These are phyloP conservation scores for Meriones unguiculatus DNA, from an alignment of 2,113 vertebrate genomes.

Conservation along the genomic window DNA sequence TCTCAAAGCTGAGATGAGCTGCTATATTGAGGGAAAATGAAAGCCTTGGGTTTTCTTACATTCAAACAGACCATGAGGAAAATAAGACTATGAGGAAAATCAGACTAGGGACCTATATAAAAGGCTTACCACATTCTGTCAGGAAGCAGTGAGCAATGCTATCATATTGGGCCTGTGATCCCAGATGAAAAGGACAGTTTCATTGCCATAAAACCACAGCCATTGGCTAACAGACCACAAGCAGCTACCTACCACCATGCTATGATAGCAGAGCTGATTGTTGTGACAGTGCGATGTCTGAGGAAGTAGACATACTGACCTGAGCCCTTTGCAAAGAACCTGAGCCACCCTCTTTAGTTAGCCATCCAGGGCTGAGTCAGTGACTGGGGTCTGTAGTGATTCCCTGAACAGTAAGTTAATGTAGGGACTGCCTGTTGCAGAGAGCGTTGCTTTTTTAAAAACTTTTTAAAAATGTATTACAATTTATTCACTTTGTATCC, in stretches of 20 bases:
- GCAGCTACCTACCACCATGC: neutral
- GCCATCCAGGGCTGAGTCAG: too few species aligned
- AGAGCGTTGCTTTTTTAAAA: neutral
- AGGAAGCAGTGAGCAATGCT: too few species aligned
- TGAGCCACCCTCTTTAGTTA: too few species aligned
- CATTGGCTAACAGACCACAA: fast-evolving
- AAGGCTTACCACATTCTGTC: neutral
- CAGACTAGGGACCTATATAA: fast-evolving
- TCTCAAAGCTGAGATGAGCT: neutral
- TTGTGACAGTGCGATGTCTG: too few species aligned
- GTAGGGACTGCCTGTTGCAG: neutral
- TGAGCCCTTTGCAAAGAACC: neutral
- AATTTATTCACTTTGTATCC: too few species aligned
- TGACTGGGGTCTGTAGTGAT: neutral
- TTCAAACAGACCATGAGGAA: neutral
- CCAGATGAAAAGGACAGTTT: too few species aligned
- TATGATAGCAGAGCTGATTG: fast-evolving
- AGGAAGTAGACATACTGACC: too few species aligned
- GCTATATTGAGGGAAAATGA: too few species aligned
- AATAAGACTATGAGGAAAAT: neutral
- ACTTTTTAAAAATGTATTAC: too few species aligned
- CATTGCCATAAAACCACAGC: fast-evolving
- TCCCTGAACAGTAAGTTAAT: neutral
- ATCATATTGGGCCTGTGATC: too few species aligned
- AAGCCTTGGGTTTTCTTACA: neutral